These are phyloP conservation scores for Drosophila baimaii DNA, from an alignment of 1,140 invertebrate species.

Conservation along the genomic window DNA sequence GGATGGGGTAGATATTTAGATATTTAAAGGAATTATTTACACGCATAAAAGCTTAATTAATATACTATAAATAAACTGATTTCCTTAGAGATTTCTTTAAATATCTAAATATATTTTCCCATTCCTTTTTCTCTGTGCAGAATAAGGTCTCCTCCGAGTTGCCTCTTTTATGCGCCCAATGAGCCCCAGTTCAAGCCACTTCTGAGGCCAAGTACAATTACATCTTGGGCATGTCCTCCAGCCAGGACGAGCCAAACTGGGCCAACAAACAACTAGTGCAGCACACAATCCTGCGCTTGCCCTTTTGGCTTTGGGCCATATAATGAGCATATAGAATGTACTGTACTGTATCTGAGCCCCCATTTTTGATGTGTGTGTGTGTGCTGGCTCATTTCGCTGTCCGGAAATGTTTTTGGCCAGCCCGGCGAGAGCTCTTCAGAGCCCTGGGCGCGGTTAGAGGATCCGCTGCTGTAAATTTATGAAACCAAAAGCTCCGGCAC, in stretches of 20 bases:
- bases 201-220: constrained; percentile 44
- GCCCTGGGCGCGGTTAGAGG: constrained; percentile 19
- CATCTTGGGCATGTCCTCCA: constrained; percentile 33
- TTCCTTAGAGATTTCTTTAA: no score
- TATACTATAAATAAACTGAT: no score
- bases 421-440: constrained; percentile 33
- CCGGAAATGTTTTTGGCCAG: constrained; percentile 41
- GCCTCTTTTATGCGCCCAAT: constrained; percentile 9
- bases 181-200: constrained; percentile 21
- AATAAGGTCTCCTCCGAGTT: not conserved
- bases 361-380: constrained; percentile 6
- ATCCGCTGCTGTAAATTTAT: constrained; percentile 33
- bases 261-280: constrained; percentile 9
- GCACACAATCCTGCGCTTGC: constrained; percentile 12
- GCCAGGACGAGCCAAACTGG: constrained; percentile 20
- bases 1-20: no score
- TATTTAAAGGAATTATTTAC: not conserved
- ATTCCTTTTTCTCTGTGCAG: not conserved
- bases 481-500: constrained; percentile 40
- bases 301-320: constrained; percentile 31
- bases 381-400: constrained; percentile 31
- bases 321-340: constrained; percentile 42
- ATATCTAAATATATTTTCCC: no score
- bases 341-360: constrained; percentile 5
- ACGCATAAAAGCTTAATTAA: not conserved